phyloP scores from a whole-genome alignment of 2,113 vertebrate genomes.

The Cynocephalus volans region DNA sequence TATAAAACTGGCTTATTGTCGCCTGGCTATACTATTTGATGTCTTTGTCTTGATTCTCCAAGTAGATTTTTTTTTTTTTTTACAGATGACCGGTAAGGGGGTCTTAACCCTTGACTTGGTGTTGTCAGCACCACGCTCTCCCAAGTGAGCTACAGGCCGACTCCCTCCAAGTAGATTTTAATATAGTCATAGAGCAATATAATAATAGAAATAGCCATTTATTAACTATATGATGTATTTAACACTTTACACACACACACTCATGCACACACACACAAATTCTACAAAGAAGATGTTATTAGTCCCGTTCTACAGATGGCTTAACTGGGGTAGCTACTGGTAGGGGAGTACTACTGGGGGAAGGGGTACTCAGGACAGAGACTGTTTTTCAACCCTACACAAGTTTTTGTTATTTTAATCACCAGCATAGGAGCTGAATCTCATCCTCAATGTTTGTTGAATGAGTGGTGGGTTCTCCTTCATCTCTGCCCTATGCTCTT shows the following conservation, averaged over 20 bases:
- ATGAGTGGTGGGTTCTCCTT: neutral
- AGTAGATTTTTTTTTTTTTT: neutral
- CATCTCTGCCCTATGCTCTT: neutral
- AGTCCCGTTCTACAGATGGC: neutral
- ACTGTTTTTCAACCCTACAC: neutral
- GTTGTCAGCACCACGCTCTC: too few relatives aligned
- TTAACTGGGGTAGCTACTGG: neutral
- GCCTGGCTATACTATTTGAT: slow-evolving; percentile 1
- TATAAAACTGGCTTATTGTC: slow-evolving; percentile 19
- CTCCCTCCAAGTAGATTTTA: slow-evolving; percentile 17
- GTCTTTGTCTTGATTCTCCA: slow-evolving; percentile 36
- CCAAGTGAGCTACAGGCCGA: too few relatives aligned
- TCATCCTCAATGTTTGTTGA: neutral
- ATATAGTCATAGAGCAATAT: neutral
- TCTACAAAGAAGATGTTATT: neutral
- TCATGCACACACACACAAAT: neutral
- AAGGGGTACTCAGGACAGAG: neutral
- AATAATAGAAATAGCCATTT: slow-evolving; percentile 21
- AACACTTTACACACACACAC: neutral
- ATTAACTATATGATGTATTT: neutral
- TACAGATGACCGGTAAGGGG: too few relatives aligned
- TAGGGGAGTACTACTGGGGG: neutral
- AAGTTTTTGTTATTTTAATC: neutral
- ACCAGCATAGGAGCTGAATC: neutral
- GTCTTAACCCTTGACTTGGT: too few relatives aligned